These are phyloP conservation scores for Bos javanicus DNA, from an alignment of 2,113 vertebrate species.

Conservation along the genomic window DNA sequence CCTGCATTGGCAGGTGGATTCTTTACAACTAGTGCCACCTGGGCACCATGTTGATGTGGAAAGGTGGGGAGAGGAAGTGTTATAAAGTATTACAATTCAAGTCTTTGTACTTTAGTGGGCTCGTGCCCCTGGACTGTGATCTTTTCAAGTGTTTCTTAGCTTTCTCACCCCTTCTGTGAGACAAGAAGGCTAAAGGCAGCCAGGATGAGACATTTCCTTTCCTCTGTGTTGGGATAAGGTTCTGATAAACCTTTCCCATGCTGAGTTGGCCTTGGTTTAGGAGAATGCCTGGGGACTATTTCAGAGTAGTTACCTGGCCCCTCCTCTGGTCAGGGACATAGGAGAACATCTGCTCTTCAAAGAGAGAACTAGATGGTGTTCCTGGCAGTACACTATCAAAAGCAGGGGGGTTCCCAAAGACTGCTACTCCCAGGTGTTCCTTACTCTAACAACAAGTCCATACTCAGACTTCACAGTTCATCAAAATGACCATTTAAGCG, in stretches of 20 bases:
- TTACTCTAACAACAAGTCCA: neutral
- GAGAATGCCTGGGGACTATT: neutral
- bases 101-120: too few relatives aligned
- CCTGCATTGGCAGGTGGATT: neutral
- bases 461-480: neutral
- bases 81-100: neutral
- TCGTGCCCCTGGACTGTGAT: neutral
- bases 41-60: neutral
- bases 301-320: neutral
- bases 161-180: neutral
- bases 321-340: neutral
- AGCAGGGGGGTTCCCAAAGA: fast-evolving
- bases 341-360: neutral
- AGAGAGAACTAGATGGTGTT: neutral
- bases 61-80: fast-evolving
- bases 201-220: too few relatives aligned
- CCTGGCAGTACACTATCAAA: neutral
- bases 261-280: neutral
- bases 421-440: fast-evolving
- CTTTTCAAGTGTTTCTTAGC: neutral
- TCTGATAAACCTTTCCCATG: neutral
- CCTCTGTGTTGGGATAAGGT: neutral
- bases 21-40: neutral
- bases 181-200: too few relatives aligned
- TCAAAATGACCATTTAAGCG: neutral